Base-by-base conservation (phyloP, 2,888 invertebrate genomes). In the Drosophila imparisetae region DNA sequence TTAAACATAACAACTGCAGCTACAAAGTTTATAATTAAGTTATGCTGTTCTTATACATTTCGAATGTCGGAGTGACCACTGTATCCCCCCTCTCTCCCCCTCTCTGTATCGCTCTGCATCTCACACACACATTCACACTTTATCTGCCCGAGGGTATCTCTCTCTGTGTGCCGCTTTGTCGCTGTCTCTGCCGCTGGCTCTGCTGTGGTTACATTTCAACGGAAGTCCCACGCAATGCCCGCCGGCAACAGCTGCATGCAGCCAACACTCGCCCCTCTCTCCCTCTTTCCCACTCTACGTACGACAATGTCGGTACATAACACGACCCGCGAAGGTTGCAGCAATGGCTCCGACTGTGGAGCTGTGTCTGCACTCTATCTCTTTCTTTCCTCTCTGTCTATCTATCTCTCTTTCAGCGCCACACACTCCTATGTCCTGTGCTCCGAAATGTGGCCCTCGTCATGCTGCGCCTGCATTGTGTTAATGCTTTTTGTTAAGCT, bases 391-490 rank as follows among this genome's bases (percentile, higher is more conserved):
- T 38, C 27, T 15, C 38, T 27, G 32, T 27, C 54, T 24, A 18
- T 34, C 6, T 50, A 7, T 30, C 53, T 5, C 24, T 21, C 18
- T 10, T 18, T n/a, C 69, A 54, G 45, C 42, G 29, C 27, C 36
- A 21, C 34, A 21, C 70, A 63, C 63, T 55, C 55, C 59, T 53
- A 42, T 70, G 75, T 64, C 70, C 75, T 70, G 63, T 32, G 66
- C 59, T 54, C 24, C 54, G 59, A 80, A 80, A 69, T 72, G 81
- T 75, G 66, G 80, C 72, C 75, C 86, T 73, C 85, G 85, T 89
- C 89, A 89, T 81, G 87, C 82, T 90, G 86, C 86, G 90, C 90
- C 83, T 89, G 90, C 83, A 88, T 88, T 86, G 89, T 90, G 90
- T 87, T 87, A 87, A 87, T 87, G 90, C 90, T 88, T 87, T 85